phyloP scores from a whole-genome alignment of 2,113 vertebrate genomes.

The Elephas maximus region DNA sequence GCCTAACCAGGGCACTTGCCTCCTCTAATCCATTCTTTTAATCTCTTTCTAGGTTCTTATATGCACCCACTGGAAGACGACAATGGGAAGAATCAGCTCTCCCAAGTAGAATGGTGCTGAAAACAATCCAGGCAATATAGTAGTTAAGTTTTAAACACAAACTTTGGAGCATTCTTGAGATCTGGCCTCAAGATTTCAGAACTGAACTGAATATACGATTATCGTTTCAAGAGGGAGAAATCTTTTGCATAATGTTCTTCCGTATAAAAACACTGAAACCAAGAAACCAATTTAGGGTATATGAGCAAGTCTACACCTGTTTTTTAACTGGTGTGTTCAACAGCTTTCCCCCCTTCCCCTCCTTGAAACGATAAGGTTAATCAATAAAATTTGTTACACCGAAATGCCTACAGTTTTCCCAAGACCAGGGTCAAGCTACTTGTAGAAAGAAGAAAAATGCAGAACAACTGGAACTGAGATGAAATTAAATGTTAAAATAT shows the following conservation, averaged over 20 bases:
- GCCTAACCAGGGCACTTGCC: not conserved
- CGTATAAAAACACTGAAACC: not conserved
- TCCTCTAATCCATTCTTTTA: not conserved
- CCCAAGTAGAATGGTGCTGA: not conserved
- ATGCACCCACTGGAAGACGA: not conserved
- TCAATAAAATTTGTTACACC: not conserved
- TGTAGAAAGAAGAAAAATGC: not conserved
- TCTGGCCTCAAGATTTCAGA: not conserved
- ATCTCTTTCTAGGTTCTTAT: not conserved
- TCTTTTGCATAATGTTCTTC: not conserved
- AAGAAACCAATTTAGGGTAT: not conserved
- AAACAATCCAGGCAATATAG: constrained; percentile 31
- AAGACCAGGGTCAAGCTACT: not conserved
- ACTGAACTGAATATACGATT: not conserved
- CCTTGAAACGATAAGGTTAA: not conserved
- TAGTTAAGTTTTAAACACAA: constrained; percentile 13
- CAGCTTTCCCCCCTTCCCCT: not conserved
- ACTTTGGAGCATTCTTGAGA: not conserved
- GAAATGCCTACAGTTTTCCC: constrained; percentile 7
- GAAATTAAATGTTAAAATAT: not conserved
- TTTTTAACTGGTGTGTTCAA: constrained; percentile 2
- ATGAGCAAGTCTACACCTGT: not conserved
- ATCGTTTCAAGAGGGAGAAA: not conserved
- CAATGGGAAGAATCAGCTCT: not conserved
- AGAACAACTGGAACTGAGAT: not conserved